phyloP scores from a whole-genome alignment of 2,113 vertebrate species.

The Catharus fuscescens region DNA sequence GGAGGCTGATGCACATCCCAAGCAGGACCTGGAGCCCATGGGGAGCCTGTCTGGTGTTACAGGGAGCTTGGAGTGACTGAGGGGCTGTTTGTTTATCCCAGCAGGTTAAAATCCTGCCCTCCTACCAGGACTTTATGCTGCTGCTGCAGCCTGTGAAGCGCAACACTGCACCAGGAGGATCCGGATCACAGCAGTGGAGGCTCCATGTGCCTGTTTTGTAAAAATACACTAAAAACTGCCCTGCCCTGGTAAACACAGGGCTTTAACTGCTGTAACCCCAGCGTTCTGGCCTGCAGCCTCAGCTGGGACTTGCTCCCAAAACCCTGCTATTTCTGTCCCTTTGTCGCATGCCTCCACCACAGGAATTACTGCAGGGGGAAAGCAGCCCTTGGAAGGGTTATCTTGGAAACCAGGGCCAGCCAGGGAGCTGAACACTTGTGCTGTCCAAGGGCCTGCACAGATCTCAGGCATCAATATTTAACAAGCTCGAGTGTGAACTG shows the following conservation, averaged over 20 bases:
- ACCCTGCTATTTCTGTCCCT: background rate
- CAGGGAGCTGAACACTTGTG: background rate
- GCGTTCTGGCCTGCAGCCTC: background rate
- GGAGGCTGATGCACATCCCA: background rate
- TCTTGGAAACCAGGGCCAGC: background rate
- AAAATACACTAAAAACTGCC: background rate
- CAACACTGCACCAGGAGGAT: background rate
- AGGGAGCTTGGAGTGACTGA: rapidly evolving
- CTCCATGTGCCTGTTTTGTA: rapidly evolving
- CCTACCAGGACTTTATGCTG: background rate
- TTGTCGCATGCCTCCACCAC: rapidly evolving
- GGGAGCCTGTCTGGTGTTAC: background rate
- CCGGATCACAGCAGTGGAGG: rapidly evolving
- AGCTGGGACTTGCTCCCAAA: background rate
- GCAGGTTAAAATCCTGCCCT: background rate
- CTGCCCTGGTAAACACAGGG: background rate
- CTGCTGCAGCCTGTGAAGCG: background rate
- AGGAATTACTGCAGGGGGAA: background rate
- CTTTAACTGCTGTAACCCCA: background rate
- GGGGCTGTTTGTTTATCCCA: background rate
- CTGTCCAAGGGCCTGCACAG: background rate
- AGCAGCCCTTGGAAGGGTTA: background rate
- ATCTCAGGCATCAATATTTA: background rate
- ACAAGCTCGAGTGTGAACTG: background rate
- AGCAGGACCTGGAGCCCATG: rapidly evolving